A percentile compares a stretch with the other conserved stretches of the same genome.
Evolutionary conservation across 2,113 vertebrate species (phyloP).

Genomic region (Atrichornis clamosus): DNA sequence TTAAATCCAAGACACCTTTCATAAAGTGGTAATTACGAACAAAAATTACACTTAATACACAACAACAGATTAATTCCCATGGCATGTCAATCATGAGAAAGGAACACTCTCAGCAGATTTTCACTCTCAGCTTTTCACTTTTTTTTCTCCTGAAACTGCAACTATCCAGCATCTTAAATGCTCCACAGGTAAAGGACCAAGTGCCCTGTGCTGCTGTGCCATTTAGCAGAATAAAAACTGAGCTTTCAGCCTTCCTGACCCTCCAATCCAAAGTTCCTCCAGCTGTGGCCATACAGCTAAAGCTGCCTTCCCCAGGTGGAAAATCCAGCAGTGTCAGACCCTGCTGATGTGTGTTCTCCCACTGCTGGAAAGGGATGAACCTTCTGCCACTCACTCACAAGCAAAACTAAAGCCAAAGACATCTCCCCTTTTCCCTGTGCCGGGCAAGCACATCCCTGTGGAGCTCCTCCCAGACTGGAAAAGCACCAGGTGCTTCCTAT

Average conservation of each 20-base stretch:
- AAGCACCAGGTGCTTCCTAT: fast-evolving
- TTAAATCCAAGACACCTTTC: background rate
- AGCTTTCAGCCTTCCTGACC: background rate
- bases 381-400: background rate
- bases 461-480: background rate
- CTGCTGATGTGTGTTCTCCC: background rate
- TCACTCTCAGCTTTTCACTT: background rate
- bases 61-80: background rate
- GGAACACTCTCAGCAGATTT: background rate
- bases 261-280: background rate
- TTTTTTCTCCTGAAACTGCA: background rate
- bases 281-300: background rate
- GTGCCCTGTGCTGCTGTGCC: background rate
- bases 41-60: background rate
- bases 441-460: fast-evolving
- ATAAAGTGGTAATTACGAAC: background rate
- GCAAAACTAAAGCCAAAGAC: background rate
- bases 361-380: background rate
- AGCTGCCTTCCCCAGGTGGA: background rate
- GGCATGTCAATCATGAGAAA: background rate
- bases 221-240: background rate
- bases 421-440: background rate
- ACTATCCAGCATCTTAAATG: background rate
- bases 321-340: background rate
- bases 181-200: background rate